Conservation (phyloP, 2,888 invertebrate genomes). For the Torymus auratus region DNA sequence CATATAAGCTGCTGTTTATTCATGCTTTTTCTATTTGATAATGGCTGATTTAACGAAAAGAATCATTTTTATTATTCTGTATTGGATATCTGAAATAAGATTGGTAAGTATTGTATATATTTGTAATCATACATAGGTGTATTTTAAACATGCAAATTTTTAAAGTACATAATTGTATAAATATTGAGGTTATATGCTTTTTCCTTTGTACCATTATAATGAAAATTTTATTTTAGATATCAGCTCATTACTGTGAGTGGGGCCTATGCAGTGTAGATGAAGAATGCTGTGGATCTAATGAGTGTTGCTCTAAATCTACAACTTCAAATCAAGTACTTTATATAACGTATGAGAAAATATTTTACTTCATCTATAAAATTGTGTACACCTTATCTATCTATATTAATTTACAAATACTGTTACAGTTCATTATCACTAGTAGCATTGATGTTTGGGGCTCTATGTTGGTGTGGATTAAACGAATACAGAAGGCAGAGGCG, state of each 20-base stretch:
- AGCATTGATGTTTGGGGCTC: too few species aligned
- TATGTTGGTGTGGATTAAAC: too few species aligned
- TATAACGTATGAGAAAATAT: slow-evolving; percentile 27
- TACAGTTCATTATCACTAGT: slow-evolving; percentile 6
- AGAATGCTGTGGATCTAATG: slow-evolving; percentile 65
- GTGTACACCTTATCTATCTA: background rate
- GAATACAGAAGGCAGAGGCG: too few species aligned
- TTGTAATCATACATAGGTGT: background rate
- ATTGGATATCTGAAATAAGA: slow-evolving; percentile 54
- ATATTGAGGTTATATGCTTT: too few species aligned
- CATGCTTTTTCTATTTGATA: slow-evolving; percentile 29
- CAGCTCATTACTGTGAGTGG: slow-evolving; percentile 64
- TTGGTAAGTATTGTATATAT: slow-evolving; percentile 53
- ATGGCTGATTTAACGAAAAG: slow-evolving; percentile 59
- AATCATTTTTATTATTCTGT: slow-evolving; percentile 59
- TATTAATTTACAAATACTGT: background rate
- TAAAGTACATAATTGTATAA: too few species aligned
- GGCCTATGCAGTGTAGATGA: slow-evolving; percentile 61
- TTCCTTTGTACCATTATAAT: background rate
- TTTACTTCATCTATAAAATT: slow-evolving; percentile 13
- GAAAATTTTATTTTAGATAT: slow-evolving; percentile 38
- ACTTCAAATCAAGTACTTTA: slow-evolving; percentile 20
- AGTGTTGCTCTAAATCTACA: slow-evolving; percentile 61
- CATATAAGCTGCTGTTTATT: background rate
- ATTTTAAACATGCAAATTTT: too few species aligned